phyloP scores from a whole-genome alignment of 1,140 invertebrate genomes.

The Zaprionus taronus region DNA sequence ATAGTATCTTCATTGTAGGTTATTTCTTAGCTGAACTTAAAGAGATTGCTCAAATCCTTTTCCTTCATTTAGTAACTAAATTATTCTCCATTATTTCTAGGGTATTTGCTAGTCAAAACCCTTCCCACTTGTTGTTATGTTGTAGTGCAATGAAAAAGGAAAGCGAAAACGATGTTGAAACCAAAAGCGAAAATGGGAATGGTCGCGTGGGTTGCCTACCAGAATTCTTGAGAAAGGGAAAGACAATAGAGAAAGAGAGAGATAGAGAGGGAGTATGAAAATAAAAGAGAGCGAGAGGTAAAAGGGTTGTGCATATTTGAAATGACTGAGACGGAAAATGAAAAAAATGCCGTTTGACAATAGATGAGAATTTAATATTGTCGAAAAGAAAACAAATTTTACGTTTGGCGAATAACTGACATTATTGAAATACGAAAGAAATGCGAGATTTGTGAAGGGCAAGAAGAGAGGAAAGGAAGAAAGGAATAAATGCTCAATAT shows the following conservation, averaged over 20 bases:
- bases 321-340: slow-evolving; percentile 24
- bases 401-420: background rate
- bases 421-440: slow-evolving; percentile 18
- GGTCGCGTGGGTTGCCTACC: slow-evolving; percentile 41
- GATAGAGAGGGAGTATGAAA: slow-evolving; percentile 15
- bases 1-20: too few species aligned
- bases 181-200: slow-evolving; percentile 65
- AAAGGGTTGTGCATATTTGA: slow-evolving; percentile 36
- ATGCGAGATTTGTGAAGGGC: slow-evolving; percentile 8
- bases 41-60: too few species aligned
- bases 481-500: slow-evolving; percentile 12
- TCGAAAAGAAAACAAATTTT: slow-evolving; percentile 21
- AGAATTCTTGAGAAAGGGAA: slow-evolving; percentile 55
- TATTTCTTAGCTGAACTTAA: too few species aligned
- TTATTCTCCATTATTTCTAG: too few species aligned
- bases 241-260: background rate
- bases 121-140: background rate
- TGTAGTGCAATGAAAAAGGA: slow-evolving; percentile 63
- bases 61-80: too few species aligned
- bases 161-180: slow-evolving; percentile 60
- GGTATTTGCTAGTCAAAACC: background rate
- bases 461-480: background rate
- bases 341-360: slow-evolving; percentile 36
- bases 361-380: slow-evolving; percentile 46
- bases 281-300: background rate